These are phyloP conservation scores for Pteruthius melanotis DNA, from an alignment of 2,113 vertebrate species.

Conservation along the genomic window DNA sequence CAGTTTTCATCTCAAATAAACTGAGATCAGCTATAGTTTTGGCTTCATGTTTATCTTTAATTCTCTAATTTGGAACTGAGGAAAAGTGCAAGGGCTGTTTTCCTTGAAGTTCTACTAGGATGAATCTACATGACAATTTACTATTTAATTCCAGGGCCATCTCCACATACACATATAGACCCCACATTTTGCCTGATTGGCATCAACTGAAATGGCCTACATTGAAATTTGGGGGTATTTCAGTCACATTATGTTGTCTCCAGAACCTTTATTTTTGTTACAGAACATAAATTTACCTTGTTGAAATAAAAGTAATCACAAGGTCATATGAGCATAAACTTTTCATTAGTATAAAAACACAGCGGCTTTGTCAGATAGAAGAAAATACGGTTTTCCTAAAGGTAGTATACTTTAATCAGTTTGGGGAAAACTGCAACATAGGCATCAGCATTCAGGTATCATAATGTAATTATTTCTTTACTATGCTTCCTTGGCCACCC, in stretches of 20 bases:
- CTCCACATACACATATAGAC: not conserved
- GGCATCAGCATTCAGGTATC: not conserved
- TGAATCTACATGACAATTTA: not conserved
- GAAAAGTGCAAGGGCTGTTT: not conserved
- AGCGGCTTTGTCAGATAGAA: accelerated
- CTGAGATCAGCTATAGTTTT: not conserved
- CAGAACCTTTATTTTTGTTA: not conserved
- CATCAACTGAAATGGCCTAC: not conserved
- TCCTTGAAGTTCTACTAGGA: not conserved
- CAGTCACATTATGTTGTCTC: not conserved
- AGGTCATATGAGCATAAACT: no score
- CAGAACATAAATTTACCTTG: not conserved
- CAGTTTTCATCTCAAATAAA: not conserved
- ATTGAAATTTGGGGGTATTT: not conserved
- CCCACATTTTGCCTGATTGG: not conserved
- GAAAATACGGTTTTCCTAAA: not conserved
- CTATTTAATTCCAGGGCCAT: not conserved
- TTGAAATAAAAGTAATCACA: not conserved
- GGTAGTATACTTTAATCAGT: not conserved
- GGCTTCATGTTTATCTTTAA: not conserved
- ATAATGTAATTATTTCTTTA: not conserved
- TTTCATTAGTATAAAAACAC: not conserved
- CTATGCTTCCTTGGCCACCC: not conserved
- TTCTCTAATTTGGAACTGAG: not conserved
- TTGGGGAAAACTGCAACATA: not conserved